A percentile compares a stretch with the other conserved stretches of the same genome.
Conservation (phyloP, 2,113 vertebrate species). For the Nothobranchius kuhntae region DNA sequence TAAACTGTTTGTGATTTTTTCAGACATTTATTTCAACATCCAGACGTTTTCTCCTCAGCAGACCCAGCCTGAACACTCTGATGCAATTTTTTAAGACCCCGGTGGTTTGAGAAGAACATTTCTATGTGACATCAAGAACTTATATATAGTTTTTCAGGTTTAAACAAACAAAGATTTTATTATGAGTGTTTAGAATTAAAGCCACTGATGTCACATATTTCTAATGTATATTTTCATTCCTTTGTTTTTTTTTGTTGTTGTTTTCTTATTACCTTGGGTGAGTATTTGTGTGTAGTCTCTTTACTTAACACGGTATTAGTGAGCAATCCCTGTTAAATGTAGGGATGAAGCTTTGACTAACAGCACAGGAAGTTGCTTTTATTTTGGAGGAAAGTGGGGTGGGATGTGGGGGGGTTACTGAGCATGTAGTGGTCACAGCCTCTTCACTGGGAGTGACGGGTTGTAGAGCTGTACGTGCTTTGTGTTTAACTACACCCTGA, state of each 20-base stretch:
- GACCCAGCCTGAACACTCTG: slow-evolving; percentile 8
- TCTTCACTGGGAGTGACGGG: slow-evolving; percentile 40
- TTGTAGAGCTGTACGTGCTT: slow-evolving; percentile 48
- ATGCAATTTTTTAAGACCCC: slow-evolving; percentile 29
- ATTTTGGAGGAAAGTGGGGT: slow-evolving; percentile 12
- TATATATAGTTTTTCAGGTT: slow-evolving; percentile 14
- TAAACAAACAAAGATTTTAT: neutral
- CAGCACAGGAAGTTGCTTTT: slow-evolving; percentile 31
- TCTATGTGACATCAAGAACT: slow-evolving; percentile 17
- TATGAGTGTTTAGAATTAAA: neutral
- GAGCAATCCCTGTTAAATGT: slow-evolving; percentile 12
- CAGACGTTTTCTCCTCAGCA: slow-evolving; percentile 15
- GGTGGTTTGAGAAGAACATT: slow-evolving; percentile 50
- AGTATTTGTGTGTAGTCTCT: slow-evolving; percentile 27
- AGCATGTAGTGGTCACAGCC: slow-evolving; percentile 63
- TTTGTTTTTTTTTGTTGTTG: neutral
- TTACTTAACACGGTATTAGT: slow-evolving; percentile 34
- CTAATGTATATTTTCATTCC: slow-evolving; percentile 36
- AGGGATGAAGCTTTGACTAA: slow-evolving; percentile 12
- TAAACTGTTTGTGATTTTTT: slow-evolving; percentile 66
- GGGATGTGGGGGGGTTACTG: slow-evolving; percentile 20
- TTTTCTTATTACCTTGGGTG: slow-evolving; percentile 27
- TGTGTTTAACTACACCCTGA: slow-evolving; percentile 61
- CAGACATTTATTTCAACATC: slow-evolving; percentile 10
- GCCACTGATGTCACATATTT: neutral